These are phyloP conservation scores for Oceanodroma leucorhoa DNA, from an alignment of 2,797 vertebrate genomes.

Conservation along the genomic window DNA sequence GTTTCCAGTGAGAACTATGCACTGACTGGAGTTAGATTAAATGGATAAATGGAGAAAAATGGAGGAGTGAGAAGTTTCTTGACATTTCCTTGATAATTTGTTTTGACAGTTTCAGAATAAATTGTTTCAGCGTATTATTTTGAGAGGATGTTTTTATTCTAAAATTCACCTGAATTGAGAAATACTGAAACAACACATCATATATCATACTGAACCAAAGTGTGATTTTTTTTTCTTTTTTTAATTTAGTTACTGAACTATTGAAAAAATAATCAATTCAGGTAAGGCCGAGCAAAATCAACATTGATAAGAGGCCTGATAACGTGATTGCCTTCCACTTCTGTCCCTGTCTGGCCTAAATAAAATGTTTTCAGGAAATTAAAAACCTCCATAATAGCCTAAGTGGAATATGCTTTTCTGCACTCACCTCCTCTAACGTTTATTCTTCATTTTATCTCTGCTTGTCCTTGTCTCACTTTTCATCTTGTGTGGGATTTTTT, in stretches of 20 bases:
- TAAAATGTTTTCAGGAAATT: constrained; percentile 55
- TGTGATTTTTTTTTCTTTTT: neutral
- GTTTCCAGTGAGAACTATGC: neutral
- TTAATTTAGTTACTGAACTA: neutral
- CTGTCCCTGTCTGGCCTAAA: neutral
- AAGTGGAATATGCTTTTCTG: neutral
- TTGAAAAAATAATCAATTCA: neutral
- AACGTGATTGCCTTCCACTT: neutral
- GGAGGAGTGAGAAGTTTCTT: neutral
- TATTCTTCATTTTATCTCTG: constrained; percentile 14
- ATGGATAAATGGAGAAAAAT: neutral
- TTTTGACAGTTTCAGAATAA: constrained; percentile 4
- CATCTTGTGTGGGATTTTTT: neutral
- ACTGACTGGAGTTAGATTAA: neutral
- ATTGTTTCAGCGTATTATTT: neutral
- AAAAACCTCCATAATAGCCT: constrained; percentile 5
- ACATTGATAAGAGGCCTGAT: constrained; percentile 17
- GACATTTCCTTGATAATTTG: neutral
- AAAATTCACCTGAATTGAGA: neutral
- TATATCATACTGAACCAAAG: neutral
- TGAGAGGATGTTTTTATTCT: neutral
- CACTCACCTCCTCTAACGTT: neutral
- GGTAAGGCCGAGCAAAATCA: neutral
- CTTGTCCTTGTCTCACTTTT: constrained; percentile 20
- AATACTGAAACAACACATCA: neutral